Base-by-base conservation (phyloP, 2,888 invertebrate genomes). In the Drosophila mercatorum region DNA sequence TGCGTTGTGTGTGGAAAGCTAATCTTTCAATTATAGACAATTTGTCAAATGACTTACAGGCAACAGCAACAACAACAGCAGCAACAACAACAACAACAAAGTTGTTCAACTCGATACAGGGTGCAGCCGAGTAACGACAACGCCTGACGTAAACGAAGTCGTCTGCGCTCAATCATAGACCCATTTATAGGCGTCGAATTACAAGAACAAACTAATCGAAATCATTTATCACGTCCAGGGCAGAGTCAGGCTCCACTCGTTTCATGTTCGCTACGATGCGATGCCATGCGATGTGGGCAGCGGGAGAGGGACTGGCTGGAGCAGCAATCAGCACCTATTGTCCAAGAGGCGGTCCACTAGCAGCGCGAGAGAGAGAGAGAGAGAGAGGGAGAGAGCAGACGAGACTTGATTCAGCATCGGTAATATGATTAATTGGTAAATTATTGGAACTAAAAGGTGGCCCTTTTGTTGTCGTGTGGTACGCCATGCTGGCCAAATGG, bases 141-240 rank as follows among this genome's bases (percentile, higher is more conserved):
- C 73, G 77, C 63, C 71, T 82, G 83, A 80, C 83, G 79, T 86
- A 90, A 83, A 79, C 86, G 82, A 83, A 84, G 84, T 81, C 81
- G 81, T 88, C 87, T 80, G 78, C 88, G 89, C 88, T 91, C 90
- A 91, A 90, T 92, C 91, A 91, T 87, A 90, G 91, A 88, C 84
- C 92, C 92, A 92, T 92, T 92, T 92, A 92, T 91, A 92, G 92
- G 92, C 92, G 92, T 92, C 92, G 92, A 91, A 92, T 92, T 92
- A 92, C 92, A 92, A 92, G 92, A 90, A 91, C 91, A 89, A 87
- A 90, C 92, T 92, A 92, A 92, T 92, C 92, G 92, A 92, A 91
- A 90, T 92, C 88, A 92, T 92, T 92, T 92, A 91, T 92, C 92
- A 92, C 86, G 83, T 86, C 81, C 84, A 72, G 78, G 67, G 74